phyloP scores from a whole-genome alignment of 2,888 invertebrate genomes.

The Craniophora ligustri region DNA sequence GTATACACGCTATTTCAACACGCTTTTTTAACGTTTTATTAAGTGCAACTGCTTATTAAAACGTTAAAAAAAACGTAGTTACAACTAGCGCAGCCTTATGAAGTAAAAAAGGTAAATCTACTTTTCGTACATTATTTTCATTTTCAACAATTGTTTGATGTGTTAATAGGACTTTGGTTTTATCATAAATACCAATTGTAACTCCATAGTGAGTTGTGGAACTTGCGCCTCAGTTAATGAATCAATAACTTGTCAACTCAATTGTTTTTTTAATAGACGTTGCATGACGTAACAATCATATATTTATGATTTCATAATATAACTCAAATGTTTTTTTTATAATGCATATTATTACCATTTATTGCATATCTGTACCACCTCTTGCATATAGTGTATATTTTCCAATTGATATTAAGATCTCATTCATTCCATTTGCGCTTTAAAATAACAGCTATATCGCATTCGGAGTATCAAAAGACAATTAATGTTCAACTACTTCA shows the following conservation, averaged over 20 bases:
- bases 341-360: constrained; percentile 27
- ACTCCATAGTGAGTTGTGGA: not conserved
- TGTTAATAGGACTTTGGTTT: no score
- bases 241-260: not conserved
- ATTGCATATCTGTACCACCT: constrained; percentile 6
- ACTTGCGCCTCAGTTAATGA: not conserved
- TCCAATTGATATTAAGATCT: constrained; percentile 74
- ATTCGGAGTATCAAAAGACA: not conserved
- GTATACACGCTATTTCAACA: no score
- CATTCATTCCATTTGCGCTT: constrained; percentile 84
- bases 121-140: no score
- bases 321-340: no score
- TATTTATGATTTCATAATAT: no score
- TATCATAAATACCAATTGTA: not conserved
- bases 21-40: no score
- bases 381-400: constrained; percentile 25
- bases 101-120: no score
- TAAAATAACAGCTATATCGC: constrained; percentile 61
- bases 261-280: not conserved
- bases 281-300: no score
- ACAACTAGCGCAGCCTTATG: no score
- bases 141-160: not conserved
- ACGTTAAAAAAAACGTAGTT: no score
- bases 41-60: no score
- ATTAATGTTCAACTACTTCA: not conserved